phyloP scores from a whole-genome alignment of 2,888 invertebrate genomes.

The Cartodere bifasciata region DNA sequence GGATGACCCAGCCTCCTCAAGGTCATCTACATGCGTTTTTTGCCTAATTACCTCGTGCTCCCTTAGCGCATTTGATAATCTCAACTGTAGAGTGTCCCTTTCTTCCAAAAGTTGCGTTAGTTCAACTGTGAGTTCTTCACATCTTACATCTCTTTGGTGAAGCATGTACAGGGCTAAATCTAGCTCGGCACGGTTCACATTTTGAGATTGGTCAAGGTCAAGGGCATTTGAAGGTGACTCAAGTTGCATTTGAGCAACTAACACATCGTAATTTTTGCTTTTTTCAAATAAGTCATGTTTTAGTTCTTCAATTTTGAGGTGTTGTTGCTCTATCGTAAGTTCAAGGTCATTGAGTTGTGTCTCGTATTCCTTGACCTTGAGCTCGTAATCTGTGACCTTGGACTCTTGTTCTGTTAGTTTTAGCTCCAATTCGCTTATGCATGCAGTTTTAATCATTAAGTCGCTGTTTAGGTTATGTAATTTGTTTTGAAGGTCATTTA shows the following conservation, averaged over 20 bases:
- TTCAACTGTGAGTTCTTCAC: constrained; percentile 77
- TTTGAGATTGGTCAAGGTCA: constrained; percentile 1
- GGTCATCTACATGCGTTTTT: constrained; percentile 15
- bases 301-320: constrained; percentile 58
- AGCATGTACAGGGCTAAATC: constrained; percentile 74
- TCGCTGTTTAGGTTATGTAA: constrained; percentile 38
- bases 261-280: constrained; percentile 43
- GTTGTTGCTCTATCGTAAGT: constrained; percentile 52
- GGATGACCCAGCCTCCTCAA: constrained; percentile 6
- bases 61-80: constrained; percentile 68
- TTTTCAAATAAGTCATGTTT: constrained; percentile 53
- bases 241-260: constrained; percentile 28
- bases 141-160: constrained; percentile 74
- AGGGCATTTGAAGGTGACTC: background rate
- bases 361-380: too few species aligned
- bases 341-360: constrained; percentile 41
- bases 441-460: constrained; percentile 38
- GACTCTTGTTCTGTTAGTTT: constrained; percentile 42
- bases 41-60: constrained; percentile 51
- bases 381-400: too few species aligned
- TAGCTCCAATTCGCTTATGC: constrained; percentile 42
- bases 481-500: too few species aligned
- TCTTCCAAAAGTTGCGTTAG: constrained; percentile 72
- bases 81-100: constrained; percentile 70
- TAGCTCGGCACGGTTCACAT: constrained; percentile 46